Conservation (phyloP, 2,113 vertebrate genomes). For the Dissostichus mawsoni region DNA sequence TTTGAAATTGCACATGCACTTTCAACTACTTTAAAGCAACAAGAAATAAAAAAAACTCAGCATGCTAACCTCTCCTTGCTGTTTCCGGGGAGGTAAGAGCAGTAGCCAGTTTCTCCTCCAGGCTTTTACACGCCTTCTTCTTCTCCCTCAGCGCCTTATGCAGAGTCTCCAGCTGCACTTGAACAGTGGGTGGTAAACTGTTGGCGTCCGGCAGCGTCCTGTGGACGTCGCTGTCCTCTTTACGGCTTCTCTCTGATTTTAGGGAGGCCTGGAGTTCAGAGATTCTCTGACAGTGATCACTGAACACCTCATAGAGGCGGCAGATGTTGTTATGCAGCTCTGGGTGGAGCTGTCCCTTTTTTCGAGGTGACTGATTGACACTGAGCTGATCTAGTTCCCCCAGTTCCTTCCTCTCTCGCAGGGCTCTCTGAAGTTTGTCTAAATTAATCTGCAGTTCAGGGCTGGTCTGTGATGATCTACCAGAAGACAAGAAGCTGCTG, state of each 20-base stretch:
- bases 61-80: constrained; percentile 69
- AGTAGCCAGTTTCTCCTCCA: constrained; percentile 77
- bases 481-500: constrained; percentile 8
- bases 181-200: constrained; percentile 57
- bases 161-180: constrained; percentile 76
- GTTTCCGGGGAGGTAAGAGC: constrained; percentile 70
- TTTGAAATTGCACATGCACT: constrained; percentile 1
- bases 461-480: constrained; percentile 24
- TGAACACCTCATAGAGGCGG: constrained; percentile 65
- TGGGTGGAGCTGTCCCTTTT: constrained; percentile 33
- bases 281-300: constrained; percentile 60
- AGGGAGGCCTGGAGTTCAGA: constrained; percentile 65
- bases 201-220: constrained; percentile 32
- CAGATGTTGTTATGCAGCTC: constrained; percentile 73
- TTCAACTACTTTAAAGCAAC: neutral
- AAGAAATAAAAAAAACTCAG: neutral
- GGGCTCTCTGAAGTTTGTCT: constrained; percentile 72
- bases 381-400: constrained; percentile 10
- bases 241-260: constrained; percentile 45
- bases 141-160: constrained; percentile 83
- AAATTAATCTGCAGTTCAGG: constrained; percentile 70
- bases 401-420: constrained; percentile 67
- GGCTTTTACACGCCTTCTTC: constrained; percentile 72
- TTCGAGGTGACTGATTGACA: neutral
- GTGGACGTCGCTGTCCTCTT: constrained; percentile 51